A percentile compares a stretch with the other conserved stretches of the same genome.
Conservation (phyloP, 1,140 invertebrate genomes). For the Zaprionus camerounensis region DNA sequence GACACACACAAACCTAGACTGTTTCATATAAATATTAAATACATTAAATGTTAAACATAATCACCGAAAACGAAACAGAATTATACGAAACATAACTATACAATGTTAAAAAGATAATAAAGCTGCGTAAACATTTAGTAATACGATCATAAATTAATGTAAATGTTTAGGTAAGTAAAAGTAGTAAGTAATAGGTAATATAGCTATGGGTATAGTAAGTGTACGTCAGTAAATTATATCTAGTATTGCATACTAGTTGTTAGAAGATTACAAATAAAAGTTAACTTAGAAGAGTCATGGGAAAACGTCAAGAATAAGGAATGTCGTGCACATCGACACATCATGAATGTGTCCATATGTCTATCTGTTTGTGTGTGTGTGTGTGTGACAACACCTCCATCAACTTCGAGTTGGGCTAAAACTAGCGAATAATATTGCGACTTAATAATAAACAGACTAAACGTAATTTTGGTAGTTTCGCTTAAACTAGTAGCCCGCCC, state of each 20-base stretch:
- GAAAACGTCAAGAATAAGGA: slow-evolving; percentile 15
- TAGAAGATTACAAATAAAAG: slow-evolving; percentile 4
- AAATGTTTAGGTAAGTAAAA: slow-evolving; percentile 8
- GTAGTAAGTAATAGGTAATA: too few species aligned
- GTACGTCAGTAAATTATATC: slow-evolving; percentile 1
- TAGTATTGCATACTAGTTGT: slow-evolving; percentile 4
- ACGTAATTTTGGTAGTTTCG: slow-evolving; percentile 74
- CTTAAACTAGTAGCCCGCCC: slow-evolving; percentile 65
- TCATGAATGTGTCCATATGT: neutral
- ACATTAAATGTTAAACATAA: slow-evolving; percentile 9
- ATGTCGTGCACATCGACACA: slow-evolving; percentile 1
- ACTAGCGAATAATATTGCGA: slow-evolving; percentile 50
- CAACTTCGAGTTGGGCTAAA: slow-evolving; percentile 21
- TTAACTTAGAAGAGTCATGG: slow-evolving; percentile 9
- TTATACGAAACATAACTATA: neutral
- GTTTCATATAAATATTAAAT: slow-evolving; percentile 48
- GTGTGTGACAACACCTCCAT: neutral
- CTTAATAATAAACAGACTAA: slow-evolving; percentile 67
- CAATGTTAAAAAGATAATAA: slow-evolving; percentile 22
- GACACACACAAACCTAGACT: slow-evolving; percentile 64
- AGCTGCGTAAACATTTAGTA: slow-evolving; percentile 25
- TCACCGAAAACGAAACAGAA: slow-evolving; percentile 26
- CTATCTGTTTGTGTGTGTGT: neutral
- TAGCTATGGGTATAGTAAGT: neutral
- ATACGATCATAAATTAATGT: slow-evolving; percentile 29